phyloP scores from a whole-genome alignment of 35 echinoderm and acorn worm genomes.

The Apostichopus californicus region DNA sequence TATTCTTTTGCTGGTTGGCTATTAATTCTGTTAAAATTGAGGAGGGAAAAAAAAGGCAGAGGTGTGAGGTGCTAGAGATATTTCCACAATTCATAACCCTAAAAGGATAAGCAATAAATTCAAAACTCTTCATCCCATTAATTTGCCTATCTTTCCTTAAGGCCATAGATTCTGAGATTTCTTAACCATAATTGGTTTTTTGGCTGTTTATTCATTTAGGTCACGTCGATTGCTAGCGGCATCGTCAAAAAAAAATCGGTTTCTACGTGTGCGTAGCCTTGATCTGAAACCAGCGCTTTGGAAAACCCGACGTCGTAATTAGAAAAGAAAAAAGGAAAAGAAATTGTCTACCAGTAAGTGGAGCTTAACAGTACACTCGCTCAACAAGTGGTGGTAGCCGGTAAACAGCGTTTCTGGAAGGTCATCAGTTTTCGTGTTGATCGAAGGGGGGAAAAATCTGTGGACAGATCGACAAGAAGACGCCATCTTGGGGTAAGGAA shows the following conservation, averaged over 20 bases:
- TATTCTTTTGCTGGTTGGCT: not conserved
- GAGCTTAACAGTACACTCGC: too few relatives aligned
- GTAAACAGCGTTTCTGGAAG: too few relatives aligned
- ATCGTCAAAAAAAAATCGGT: not conserved
- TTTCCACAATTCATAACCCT: not conserved
- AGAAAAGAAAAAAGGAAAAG: not conserved
- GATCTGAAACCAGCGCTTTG: slow-evolving; percentile 12
- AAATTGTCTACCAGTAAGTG: too few relatives aligned
- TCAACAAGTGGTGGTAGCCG: too few relatives aligned
- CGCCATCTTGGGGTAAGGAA: too few relatives aligned
- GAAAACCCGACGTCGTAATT: slow-evolving; percentile 21
- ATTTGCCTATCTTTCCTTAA: not conserved
- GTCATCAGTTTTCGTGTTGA: too few relatives aligned
- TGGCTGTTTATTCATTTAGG: slow-evolving; percentile 53
- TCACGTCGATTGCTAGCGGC: not conserved
- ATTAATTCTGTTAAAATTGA: not conserved
- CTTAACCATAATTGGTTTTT: slow-evolving; percentile 27
- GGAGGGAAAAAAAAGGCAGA: not conserved
- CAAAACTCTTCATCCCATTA: too few relatives aligned
- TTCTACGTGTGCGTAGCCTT: not conserved
- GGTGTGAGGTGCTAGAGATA: not conserved
- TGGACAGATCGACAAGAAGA: too few relatives aligned
- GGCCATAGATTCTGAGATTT: slow-evolving; percentile 7
- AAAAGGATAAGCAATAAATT: too few relatives aligned
- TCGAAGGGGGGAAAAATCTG: too few relatives aligned